Base-by-base conservation (phyloP, 35 echinoderm and acorn worm species). In the Patiria miniata region DNA sequence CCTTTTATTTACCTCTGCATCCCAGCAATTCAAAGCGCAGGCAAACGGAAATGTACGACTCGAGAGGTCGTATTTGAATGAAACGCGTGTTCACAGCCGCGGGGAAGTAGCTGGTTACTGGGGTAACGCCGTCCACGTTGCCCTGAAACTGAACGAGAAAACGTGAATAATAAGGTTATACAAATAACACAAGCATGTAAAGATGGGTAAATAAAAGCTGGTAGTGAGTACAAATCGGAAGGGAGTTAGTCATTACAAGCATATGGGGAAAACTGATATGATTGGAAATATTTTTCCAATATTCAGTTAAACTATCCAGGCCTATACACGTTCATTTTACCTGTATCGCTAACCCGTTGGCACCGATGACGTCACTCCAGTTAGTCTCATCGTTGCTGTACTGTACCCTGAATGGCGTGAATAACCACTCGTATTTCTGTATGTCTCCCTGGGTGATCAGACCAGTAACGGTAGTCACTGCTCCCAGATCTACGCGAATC, bases 361-460 rank as follows among this genome's bases (percentile, higher is more conserved):
- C 2, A 14, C 65, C 18, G 29, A 3, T 47, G 1, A 88, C 58
- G 68, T 52, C 29, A 26, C 0, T 54, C 82, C 89, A 79, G 7
- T 85, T 58, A n/a, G 37, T 30, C 18, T 9, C 36, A 22, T 84
- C 82, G 36, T 85, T 76, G 9, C 39, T 81, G 53, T 65, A 87
- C 40, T 80, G 76, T 14, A 92, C 83, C 36, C 28, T 51, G 77
- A 60, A 92, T 14, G 29, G 14, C 9, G 90, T 92, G n/a, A n/a
- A n/a, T 14, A 92, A 83, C 90, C 28, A 92, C 90, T 83, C 90
- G 86, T 32, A 86, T 32, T 2, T 29, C 3, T 28, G 40, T 23
- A 34, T 57, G 34, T 44, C 90, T 19, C 90, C 90, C 42, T 92
- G 90, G 21, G 90, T 92, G 4, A 86, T 61, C 10, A 92, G 76